Base-by-base conservation (phyloP, 2,797 vertebrate genomes). In the Syngnathus acus region DNA sequence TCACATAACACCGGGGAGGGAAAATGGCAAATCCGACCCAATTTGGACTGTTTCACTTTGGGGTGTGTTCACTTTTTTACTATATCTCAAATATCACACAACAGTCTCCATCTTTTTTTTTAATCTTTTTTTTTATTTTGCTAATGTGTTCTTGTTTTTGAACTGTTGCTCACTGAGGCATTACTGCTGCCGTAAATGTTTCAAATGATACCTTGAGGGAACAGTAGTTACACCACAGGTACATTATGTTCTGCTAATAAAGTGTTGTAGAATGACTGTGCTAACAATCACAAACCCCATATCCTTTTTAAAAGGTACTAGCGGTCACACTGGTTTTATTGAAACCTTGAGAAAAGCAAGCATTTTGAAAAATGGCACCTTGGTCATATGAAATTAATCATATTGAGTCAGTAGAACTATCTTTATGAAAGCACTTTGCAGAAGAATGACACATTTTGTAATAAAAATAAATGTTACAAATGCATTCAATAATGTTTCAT, bases 211-310 rank as follows among this genome's bases (percentile, higher is more conserved):
- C n/a, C 59, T 64, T 64, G 48, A 43, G 62, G 54, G 62, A 74
- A 58, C 55, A 62, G 53, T 67, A 47, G 68, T 73, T 61, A 65
- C 23, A 63, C 51, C 40, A 40, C 1, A 47, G 67, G 63, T 65
- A 64, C 48, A 69, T 71, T 68, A 65, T 77, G 47, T 23, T 58
- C 39, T 55, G 54, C 53, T 37, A 17, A 66, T 69, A 70, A 58
- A 48, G 50, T 57, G 53, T 57, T 47, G 55, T 5, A 23, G 74
- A 62, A 62, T 11, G 2, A 57, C 60, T 68, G 70, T 26, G 53
- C 60, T 53, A 73, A 64, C 64, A 67, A 64, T 54, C 47, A 68
- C 39, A 73, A 21, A 61, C 63, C 53, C 53, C 48, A 32, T 45
- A 61, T 68, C 10, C 32, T 39, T 40, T 63, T 48, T 17, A 65